Conservation (phyloP, 1,140 invertebrate genomes). For the Proctacanthus coquilletti region DNA sequence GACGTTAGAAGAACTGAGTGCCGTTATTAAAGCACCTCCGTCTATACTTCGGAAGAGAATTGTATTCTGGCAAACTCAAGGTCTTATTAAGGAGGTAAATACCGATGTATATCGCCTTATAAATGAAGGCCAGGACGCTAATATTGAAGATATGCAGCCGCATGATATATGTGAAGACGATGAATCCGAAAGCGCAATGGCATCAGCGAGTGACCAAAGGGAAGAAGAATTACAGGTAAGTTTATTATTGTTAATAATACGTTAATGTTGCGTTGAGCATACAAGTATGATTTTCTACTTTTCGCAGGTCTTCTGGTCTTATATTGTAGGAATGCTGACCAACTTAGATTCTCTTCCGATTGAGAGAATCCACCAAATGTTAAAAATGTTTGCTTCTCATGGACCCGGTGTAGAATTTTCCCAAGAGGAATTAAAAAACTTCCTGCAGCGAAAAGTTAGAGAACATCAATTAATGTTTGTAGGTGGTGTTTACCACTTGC, state of each 20-base stretch:
- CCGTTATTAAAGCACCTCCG: conserved; percentile 67
- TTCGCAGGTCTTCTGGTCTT: conserved; percentile 73
- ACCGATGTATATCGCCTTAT: conserved; percentile 62
- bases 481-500: conserved; percentile 74
- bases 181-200: conserved; percentile 83
- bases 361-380: conserved; percentile 90
- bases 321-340: conserved; percentile 91
- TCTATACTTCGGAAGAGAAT: conserved; percentile 72
- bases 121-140: conserved; percentile 47
- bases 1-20: conserved; percentile 69
- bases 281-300: not conserved
- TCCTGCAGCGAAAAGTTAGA: conserved; percentile 83
- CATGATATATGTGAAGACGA: conserved; percentile 71
- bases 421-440: conserved; percentile 70
- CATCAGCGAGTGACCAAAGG: conserved; percentile 79
- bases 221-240: conserved; percentile 73
- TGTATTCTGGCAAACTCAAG: conserved; percentile 81
- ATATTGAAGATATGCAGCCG: conserved; percentile 27
- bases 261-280: conserved; percentile 2
- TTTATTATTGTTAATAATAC: conserved; percentile 15
- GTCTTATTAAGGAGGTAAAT: conserved; percentile 58
- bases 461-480: conserved; percentile 74
- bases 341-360: conserved; percentile 86
- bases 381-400: conserved; percentile 88
- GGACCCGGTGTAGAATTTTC: conserved; percentile 78